Base-by-base conservation (phyloP, 2,797 vertebrate genomes). In the Peromyscus attwateri region DNA sequence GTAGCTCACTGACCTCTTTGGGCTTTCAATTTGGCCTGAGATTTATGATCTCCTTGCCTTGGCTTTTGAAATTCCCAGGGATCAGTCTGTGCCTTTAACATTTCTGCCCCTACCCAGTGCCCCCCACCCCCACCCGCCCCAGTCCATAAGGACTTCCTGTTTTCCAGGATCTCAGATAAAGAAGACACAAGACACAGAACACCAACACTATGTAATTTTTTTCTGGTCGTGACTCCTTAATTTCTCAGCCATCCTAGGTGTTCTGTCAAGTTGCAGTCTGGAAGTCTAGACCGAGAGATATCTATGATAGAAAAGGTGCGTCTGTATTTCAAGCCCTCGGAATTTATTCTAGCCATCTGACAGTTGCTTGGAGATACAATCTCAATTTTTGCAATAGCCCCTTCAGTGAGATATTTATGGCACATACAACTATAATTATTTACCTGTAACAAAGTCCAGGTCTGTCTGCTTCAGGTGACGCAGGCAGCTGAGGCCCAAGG, bases 371-470 rank as follows among this genome's bases (percentile, higher is more conserved):
- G 98, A 99, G 99, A 99, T 99, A 99, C 98, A 98, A 99, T 99
- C 99, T 99, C 98, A 98, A 98, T 98, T 99, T 99, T 98, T 98
- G 98, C 98, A 98, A 98, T 98, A 98, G 98, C 97, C 98, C 98
- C 98, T 98, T 98, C 98, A 98, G 98, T 97, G 96, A 98, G 98
- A 99, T 99, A 99, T 99, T 99, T 99, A 99, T 98, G 98, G 98
- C 98, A 98, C 98, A 98, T 99, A 99, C 98, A 98, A 98, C 98
- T 98, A 98, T 99, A 99, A 99, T 99, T 99, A 99, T 99, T 98
- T 98, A 99, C 98, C 99, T 99, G 98, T 99, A 99, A 99, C 99
- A 98, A 98, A 99, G 98, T 99, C 98, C 99, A 99, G 99, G 98
- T 98, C 98, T 98, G 98, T 98, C 98, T 98, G 98, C 98, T 98